Base-by-base conservation (phyloP, 1,140 invertebrate genomes). In the Scaptodrosophila lebanonensis region DNA sequence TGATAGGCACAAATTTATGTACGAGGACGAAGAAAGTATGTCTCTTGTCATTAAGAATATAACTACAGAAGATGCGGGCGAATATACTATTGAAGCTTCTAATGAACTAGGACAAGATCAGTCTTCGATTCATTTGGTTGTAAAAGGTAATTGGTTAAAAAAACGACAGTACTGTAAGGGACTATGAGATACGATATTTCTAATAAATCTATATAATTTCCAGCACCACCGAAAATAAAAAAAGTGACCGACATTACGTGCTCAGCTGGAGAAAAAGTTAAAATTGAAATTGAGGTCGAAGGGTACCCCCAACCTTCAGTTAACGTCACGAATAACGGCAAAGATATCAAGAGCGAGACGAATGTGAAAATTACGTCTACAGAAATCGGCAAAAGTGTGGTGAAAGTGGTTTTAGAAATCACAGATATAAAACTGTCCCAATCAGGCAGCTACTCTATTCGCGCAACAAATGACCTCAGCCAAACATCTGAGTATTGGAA, bases 41-140 rank as follows among this genome's bases (percentile, higher is more conserved):
- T 94, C 95, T 0, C 88, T 98, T 2, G 92, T 97, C 0, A 97
- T 98, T 33, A 98, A 98, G 88, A 94, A 94, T 76, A 93, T 97
- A 1, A 91, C 90, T 1, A 88, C 90, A 1, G 90, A 93, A 42
- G 96, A 98, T 87, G 93, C 93, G 32, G 97, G 97, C 15, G 90
- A 91, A 40, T 98, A 98, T 85, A 92, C 91, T 9, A 92, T 97
- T 25, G 90, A 89, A 15, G 97, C 96, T 1, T 91, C 91, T 56
- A 99, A 99, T 83, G 95, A 97, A 43, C 90, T 97, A 2, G 97
- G 97, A 0, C 91, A 94, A 71, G 95, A 94, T 68, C 89, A 90
- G 8, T 91, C 92, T 1, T 90, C 92, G 40, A 92, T 95, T 56
- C 91, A 92, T 32, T 86, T 97, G 5, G 89, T 91, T 32, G 93